phyloP scores from a whole-genome alignment of 2,888 invertebrate species.

The Acutogordius australiensis region DNA sequence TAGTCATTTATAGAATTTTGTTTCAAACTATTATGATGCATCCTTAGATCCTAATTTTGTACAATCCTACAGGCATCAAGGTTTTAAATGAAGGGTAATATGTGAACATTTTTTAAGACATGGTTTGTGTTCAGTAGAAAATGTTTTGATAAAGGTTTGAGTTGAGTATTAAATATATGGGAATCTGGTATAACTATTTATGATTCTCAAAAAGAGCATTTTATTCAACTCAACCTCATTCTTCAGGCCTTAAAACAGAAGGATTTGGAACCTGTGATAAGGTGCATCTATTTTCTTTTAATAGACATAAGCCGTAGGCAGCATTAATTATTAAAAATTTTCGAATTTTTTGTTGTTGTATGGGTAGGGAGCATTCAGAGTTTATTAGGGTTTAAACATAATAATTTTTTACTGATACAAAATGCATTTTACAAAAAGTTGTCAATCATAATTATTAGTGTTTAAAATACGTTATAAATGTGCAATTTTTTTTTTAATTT shows the following conservation, averaged over 20 bases:
- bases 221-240: neutral
- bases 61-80: neutral
- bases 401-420: no score
- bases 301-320: no score
- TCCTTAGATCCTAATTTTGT: conserved; percentile 9
- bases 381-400: no score
- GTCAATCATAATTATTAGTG: no score
- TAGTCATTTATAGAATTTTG: neutral
- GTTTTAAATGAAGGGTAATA: neutral
- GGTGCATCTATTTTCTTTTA: no score
- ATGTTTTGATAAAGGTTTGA: neutral
- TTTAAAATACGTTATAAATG: no score
- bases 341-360: no score
- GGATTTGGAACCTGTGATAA: neutral
- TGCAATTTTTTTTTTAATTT: no score
- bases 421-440: no score
- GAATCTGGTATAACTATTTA: neutral
- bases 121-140: neutral
- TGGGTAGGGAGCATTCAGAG: no score
- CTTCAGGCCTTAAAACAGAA: neutral
- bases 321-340: no score
- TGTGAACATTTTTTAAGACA: conserved; percentile 9
- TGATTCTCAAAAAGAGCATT: neutral
- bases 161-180: neutral
- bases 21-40: conserved; percentile 9